Evolutionary conservation across 2,113 vertebrate genomes (phyloP), one percentile per base, ranked within the genome.

Genomic region (Laticauda colubrina): DNA sequence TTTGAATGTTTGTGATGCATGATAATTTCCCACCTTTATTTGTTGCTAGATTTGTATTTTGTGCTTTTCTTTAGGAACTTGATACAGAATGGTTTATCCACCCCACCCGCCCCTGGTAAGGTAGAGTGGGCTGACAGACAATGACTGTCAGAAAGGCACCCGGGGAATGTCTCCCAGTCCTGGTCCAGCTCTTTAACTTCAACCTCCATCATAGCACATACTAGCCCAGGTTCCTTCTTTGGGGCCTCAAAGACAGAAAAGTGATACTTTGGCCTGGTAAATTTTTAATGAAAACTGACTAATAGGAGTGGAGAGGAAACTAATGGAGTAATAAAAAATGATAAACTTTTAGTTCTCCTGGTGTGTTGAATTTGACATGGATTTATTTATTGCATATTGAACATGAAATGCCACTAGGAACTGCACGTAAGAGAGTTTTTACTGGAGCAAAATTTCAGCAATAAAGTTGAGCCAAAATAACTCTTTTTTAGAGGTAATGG

Each of bases 221-320:
- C 87, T 55, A n/a, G 15, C 43, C 29, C n/a, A 48, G 39, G 54
- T 92, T 89, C 26, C 88, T 51, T 48, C 39, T 57, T 57, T 9
- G 9, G 87, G 64, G 39, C 54, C 88, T 89, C 92, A 85, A 89
- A 89, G 61, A 43, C 4, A 89, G 92, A 59, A 89, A 89, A 20
- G 43, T 20, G 26, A 92, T 92, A 92, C 15, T 85, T 92, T 20
- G 89, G 18, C 61, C 18, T 75, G 39, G 39, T 89, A 57, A 85
- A 85, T 85, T n/a, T 89, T 92, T 85, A 57, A 89, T 89, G 92
- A 89, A 89, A 89, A 34, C 39, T 48, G 54, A 89, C 61, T 85
- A 75, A 51, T 34, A 89, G 88, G 26, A 85, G 51, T 81, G 5
- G 85, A 75, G 56, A 15, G 56, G 51, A 53, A n/a, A 39, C 64